Base-by-base conservation (phyloP, 1,140 invertebrate species). In the Drosophila azteca region DNA sequence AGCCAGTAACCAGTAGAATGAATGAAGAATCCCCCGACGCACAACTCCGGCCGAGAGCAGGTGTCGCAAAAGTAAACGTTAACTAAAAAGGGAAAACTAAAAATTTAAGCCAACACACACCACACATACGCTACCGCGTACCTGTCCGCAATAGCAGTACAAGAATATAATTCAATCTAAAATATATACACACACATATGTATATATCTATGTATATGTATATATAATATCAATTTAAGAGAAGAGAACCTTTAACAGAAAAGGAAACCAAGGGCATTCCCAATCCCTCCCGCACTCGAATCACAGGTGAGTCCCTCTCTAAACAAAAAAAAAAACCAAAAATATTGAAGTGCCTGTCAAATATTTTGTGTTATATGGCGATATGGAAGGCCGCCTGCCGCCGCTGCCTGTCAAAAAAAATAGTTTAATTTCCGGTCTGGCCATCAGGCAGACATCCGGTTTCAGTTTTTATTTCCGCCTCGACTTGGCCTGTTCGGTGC, bases 391-490 rank as follows among this genome's bases (percentile, higher is more conserved):
- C 61, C 50, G 3, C 9, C 29, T 29, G 26, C 26, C 45, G 51
- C 17, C 17, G 17, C 48, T 49, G 45, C n/a, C 49, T 35, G 39
- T 62, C 83, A 69, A 88, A 81, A 78, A 78, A 88, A 88, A 88
- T 88, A 88, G 83, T 88, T 88, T 88, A 88, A 88, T 88, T 88
- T 88, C 83, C 83, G 83, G 83, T 46, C 46, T 73, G 64, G 64
- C 70, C 79, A 66, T 77, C 83, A 69, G 51, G 64, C 78, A 54
- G 53, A 83, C 83, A 68, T 88, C 83, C 83, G 83, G 83, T 88
- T 88, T 88, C 83, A 88, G 83, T 83, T 88, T 39, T 77, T 79
- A 79, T 88, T 88, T 88, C 83, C 83, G 79, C 54, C 54, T 46
- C 20, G 51, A 53, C 29, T 17, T 35, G 22, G 31, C 13, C 39